These are phyloP conservation scores for Folsomia manolachei DNA, from an alignment of 2,888 invertebrate genomes.

Conservation along the genomic window DNA sequence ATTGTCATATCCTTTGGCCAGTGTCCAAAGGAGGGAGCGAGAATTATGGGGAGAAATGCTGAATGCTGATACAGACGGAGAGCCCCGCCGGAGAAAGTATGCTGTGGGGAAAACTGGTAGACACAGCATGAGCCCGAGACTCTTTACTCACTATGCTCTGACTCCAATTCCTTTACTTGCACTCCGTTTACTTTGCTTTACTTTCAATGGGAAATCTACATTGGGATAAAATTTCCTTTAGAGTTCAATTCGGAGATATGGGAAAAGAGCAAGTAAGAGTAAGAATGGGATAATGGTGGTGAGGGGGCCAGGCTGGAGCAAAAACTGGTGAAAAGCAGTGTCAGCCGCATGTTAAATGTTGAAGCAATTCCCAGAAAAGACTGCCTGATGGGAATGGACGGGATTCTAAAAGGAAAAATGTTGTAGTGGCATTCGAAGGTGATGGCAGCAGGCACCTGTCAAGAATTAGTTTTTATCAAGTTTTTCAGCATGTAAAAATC, in stretches of 20 bases:
- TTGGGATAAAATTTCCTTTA: too few relatives aligned
- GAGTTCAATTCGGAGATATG: not conserved
- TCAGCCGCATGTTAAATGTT: not conserved
- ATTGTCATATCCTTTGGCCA: constrained; percentile 12
- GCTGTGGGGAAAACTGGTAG: too few relatives aligned
- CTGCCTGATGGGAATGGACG: not conserved
- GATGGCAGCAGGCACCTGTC: not conserved
- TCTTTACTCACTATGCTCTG: too few relatives aligned
- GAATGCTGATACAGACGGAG: not conserved
- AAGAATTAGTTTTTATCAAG: not conserved
- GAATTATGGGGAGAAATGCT: not conserved
- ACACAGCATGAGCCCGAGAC: too few relatives aligned
- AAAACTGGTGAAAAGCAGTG: not conserved
- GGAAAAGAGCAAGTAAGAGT: too few relatives aligned
- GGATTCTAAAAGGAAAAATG: too few relatives aligned
- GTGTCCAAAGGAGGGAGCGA: constrained; percentile 3
- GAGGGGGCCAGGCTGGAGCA: not conserved
- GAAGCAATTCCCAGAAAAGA: not conserved
- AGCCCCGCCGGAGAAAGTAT: not conserved
- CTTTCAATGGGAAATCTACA: not conserved
- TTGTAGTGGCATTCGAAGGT: too few relatives aligned
- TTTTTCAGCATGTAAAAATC: too few relatives aligned
- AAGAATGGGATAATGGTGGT: too few relatives aligned
- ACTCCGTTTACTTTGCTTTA: not conserved
- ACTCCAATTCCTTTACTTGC: too few relatives aligned